Evolutionary conservation across 2,113 vertebrate species (phyloP).

Genomic region (Gobiocypris rarus): DNA sequence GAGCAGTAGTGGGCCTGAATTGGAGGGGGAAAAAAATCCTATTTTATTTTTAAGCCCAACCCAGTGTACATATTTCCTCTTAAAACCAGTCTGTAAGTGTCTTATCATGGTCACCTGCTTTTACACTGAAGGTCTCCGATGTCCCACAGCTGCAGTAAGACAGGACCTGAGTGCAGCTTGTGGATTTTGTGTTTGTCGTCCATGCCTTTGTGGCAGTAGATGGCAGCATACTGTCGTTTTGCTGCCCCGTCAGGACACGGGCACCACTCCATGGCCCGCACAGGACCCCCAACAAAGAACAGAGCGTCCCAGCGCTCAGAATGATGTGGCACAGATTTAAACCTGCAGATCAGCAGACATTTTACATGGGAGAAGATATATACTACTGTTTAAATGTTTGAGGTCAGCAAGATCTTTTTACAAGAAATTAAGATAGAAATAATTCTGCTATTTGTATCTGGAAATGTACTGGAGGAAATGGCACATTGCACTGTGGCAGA

Average conservation of each 20-base stretch:
- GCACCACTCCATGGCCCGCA: conserved; percentile 96
- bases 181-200: conserved; percentile 81
- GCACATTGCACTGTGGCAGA: too few relatives aligned
- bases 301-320: conserved; percentile 81
- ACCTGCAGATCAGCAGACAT: conserved; percentile 71
- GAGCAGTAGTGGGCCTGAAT: conserved; percentile 75
- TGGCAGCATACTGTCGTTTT: conserved; percentile 81
- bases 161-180: conserved; percentile 69
- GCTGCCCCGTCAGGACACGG: conserved; percentile 81
- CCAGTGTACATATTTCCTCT: neutral
- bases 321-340: conserved; percentile 80
- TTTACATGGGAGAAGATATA: neutral
- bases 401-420: neutral
- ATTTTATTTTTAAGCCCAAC: neutral
- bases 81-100: neutral
- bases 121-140: conserved; percentile 80
- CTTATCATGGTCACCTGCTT: conserved; percentile 72
- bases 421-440: too few relatives aligned
- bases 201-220: conserved; percentile 87
- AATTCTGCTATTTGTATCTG: too few relatives aligned
- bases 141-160: conserved; percentile 91
- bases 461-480: too few relatives aligned
- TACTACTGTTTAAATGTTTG: neutral
- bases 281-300: conserved; percentile 88
- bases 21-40: neutral